Evolutionary conservation across 2,797 vertebrate genomes (phyloP), one percentile per base, ranked within the genome.

Genomic region (Lagorchestes hirsutus): DNA sequence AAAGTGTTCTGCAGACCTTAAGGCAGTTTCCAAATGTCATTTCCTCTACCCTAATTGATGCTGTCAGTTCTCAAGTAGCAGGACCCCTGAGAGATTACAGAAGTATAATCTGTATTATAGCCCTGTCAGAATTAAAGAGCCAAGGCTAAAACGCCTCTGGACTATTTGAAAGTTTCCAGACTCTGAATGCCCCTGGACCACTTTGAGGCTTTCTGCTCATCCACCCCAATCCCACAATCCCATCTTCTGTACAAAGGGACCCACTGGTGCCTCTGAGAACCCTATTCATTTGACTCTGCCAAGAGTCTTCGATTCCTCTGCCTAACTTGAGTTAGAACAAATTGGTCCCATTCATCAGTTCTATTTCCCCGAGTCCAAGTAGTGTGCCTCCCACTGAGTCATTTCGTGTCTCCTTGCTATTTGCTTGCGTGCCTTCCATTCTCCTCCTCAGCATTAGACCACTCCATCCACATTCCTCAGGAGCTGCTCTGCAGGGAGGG

Each of bases 251-350:
- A 82, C 74, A 82, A 82, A 82, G 74, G 22, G 40, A 46, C 74
- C 22, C 40, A 46, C 40, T 82, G 40, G 74, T 82, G 74, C 74
- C 22, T 82, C 74, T 82, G 74, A 46, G 40, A 9, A 82, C n/a
- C 40, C 62, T 46, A 82, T 82, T 82, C 40, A 82, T 82, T 24
- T 18, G 24, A 27, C 31, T 82, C 40, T 82, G 74, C 74, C 74
- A 82, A 46, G 9, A 82, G n/a, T 82, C 74, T 82, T n/a, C 67
- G 40, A 40, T 74, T 40, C 74, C 74, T 27, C 24, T 82, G 74
- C 74, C 74, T 82, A 46, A 46, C n/a, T 82, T 82, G 74, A 82
- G 74, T 82, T 46, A 82, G 74, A 82, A 82, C 74, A 82, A 82
- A 82, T 82, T 82, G 74, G 74, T 82, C 74, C 40, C 74, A 82